phyloP scores from a whole-genome alignment of 2,888 invertebrate species.

The Drosophila longiperda region DNA sequence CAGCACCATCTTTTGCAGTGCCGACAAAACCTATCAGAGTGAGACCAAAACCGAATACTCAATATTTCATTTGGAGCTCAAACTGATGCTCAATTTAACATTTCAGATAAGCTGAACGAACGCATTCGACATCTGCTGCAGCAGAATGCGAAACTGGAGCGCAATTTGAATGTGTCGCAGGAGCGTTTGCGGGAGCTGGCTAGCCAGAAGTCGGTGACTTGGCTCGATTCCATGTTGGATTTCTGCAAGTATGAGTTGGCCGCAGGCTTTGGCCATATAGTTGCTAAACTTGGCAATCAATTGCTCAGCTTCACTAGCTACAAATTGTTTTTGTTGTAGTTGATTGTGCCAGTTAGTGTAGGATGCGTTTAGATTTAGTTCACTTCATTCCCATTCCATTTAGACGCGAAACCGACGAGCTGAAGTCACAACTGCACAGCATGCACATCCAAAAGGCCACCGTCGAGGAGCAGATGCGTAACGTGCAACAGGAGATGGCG shows the following conservation, averaged over 20 bases:
- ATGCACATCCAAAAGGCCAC: constrained; percentile 81
- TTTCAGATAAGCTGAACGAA: constrained; percentile 81
- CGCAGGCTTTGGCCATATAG: constrained; percentile 49
- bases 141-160: constrained; percentile 81
- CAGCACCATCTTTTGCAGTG: constrained; percentile 83
- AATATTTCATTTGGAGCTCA: background rate
- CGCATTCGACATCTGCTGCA: constrained; percentile 77
- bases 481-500: constrained; percentile 82
- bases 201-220: constrained; percentile 80
- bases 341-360: constrained; percentile 40
- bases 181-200: constrained; percentile 79
- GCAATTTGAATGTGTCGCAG: constrained; percentile 77
- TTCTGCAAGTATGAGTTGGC: constrained; percentile 84
- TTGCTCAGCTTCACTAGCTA: constrained; percentile 61
- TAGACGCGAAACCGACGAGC: constrained; percentile 84
- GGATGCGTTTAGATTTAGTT: constrained; percentile 37
- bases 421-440: constrained; percentile 82
- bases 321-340: constrained; percentile 55
- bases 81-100: background rate
- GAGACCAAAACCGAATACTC: background rate
- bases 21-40: constrained; percentile 84
- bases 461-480: constrained; percentile 81
- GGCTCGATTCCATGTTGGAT: constrained; percentile 84
- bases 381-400: constrained; percentile 61
- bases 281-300: constrained; percentile 54